Base-by-base conservation (phyloP, 2,888 invertebrate genomes). In the Arctia plantaginis region DNA sequence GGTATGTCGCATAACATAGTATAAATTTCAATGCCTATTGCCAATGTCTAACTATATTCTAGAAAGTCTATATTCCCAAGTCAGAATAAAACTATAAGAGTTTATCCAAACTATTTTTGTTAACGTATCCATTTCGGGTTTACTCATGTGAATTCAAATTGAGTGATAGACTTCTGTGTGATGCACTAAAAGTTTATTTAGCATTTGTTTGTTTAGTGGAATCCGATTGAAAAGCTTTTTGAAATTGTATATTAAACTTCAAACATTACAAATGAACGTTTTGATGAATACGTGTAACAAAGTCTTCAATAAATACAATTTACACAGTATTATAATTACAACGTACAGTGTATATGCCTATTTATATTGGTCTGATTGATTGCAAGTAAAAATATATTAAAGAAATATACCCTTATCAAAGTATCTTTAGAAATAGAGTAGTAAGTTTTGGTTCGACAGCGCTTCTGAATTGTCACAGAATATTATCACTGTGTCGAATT, bases 101-200 rank as follows among this genome's bases (percentile, higher is more conserved):
- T 77, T 73, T 68, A 75, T 79, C 73, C 80, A 67, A 77, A 80
- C 66, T 76, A 80, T 84, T 72, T 75, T 27, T 13, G 69, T 55
- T 69, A 59, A 33, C 72, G 73, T 73, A 71, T 76, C 74, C 74
- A 69, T 73, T 77, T 76, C 73, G 69, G 30, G 47, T 67, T 77
- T 68, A 76, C 69, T 74, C 71, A 75, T 69, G 78, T 75, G 76
- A 71, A 84, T 80, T 76, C 59, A 77, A 82, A 83, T 75, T 77
- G 84, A 80, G 76, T 72, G 67, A 82, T 82, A 71, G 82, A 82
- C 73, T 78, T 66, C 74, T 64, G 64, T 76, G 84, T 74, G 75
- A 76, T 41, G 70, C 80, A 84, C 27, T 75, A 55, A 23, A 59
- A 51, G 33, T 64, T 72, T 68, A 68, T 67, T 23, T 18, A 66